Base-by-base conservation (phyloP, 2,113 vertebrate species). In the Pachyramphus minor region DNA sequence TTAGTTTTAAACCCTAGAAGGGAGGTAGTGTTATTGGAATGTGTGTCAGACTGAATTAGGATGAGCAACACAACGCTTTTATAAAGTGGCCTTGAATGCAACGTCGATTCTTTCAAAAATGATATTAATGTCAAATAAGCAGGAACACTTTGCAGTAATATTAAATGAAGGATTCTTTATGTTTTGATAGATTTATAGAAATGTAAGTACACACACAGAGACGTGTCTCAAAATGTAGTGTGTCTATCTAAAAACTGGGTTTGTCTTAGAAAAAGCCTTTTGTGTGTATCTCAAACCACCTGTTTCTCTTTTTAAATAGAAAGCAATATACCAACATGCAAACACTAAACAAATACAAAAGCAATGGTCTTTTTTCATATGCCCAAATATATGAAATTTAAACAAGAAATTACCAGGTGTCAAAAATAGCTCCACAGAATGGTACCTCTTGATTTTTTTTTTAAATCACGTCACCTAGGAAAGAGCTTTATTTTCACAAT, bases 11-110 rank as follows among this genome's bases (percentile, higher is more conserved):
- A 95, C 97, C 97, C 97, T 97, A 93, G 97, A 97, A 97, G 97
- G 98, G 98, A 98, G 98, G 98, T 97, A 98, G 98, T 98, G 98
- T 98, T 98, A 98, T 98, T 98, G 98, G 98, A 98, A 98, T 98
- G 97, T 95, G 97, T 98, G 98, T 99, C 98, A 99, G 98, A 95
- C 98, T 98, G 98, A 98, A 98, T 99, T 98, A 99, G 98, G 97
- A 98, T 94, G 97, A 98, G 97, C 97, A 98, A 97, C 96, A 94
- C 97, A 98, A 98, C 56, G 96, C 98, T 98, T 98, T 98, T 98
- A 98, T 98, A 98, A 98, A 98, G 98, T 96, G 96, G 97, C 98
- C 97, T 98, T 97, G 98, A 98, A 98, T 93, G 97, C 96, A 96
- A 96, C 95, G 95, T 97, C 89, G 87, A 97, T 96, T 96, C 97